Percentiles rank a stretch among this genome's conserved stretches.
Conservation (phyloP, 2,888 invertebrate genomes). For the Microctonus hyperodae region DNA sequence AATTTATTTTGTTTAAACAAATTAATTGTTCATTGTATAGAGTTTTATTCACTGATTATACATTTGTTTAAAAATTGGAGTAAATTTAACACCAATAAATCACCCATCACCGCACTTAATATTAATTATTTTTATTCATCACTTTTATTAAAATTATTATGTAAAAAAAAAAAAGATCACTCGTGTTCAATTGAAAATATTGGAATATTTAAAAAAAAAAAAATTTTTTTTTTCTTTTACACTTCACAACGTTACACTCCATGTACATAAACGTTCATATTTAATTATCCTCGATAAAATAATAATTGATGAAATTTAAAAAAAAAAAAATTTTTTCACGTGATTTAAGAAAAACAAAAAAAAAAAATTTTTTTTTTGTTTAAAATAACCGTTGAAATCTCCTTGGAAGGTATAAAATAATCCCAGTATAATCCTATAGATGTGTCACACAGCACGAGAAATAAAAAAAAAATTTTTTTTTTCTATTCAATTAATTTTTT, state of each 20-base stretch:
- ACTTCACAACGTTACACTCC: slow-evolving; percentile 1
- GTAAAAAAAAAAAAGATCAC: too few species aligned
- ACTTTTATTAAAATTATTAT: neutral
- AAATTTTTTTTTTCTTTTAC: neutral
- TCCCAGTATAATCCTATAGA: neutral
- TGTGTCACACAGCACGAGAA: neutral
- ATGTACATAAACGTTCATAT: neutral
- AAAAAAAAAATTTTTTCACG: neutral
- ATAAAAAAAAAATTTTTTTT: neutral
- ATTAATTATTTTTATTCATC: neutral
- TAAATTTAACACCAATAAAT: too few species aligned
- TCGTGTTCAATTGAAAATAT: neutral
- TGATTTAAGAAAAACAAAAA: neutral
- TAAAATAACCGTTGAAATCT: slow-evolving; percentile 4
- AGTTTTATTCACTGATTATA: too few species aligned
- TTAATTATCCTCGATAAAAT: neutral
- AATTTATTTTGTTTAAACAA: too few species aligned
- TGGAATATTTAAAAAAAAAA: neutral
- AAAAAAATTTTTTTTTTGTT: too few species aligned
- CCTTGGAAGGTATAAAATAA: neutral
- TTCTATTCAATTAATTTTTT: neutral
- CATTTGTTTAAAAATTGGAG: too few species aligned
- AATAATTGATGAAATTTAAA: too few species aligned
- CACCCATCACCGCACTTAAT: neutral
- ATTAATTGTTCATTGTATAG: neutral